A percentile compares a stretch with the other conserved stretches of the same genome.
Conservation (phyloP, 2,888 invertebrate genomes). For the Tinea semifulvella region DNA sequence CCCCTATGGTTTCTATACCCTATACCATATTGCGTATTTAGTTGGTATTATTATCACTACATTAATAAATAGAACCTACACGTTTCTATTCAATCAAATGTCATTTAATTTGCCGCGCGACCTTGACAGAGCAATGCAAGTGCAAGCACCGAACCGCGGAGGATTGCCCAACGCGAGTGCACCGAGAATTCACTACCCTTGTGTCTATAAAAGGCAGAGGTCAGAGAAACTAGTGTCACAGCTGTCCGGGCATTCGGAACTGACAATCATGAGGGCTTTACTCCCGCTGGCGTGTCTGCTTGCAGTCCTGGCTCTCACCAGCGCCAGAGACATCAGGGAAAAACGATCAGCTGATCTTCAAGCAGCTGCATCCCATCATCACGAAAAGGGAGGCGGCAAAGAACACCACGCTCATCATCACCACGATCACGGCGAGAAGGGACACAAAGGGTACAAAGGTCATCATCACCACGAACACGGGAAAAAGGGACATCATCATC, state of each 20-base stretch:
- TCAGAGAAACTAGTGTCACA: conserved; percentile 34
- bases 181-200: conserved; percentile 35
- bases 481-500: conserved; percentile 77
- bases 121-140: conserved; percentile 39
- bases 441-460: conserved; percentile 74
- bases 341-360: conserved; percentile 60
- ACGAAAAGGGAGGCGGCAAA: conserved; percentile 68
- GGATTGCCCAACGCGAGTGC: conserved; percentile 42
- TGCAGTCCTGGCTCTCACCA: conserved; percentile 28
- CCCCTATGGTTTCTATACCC: too few relatives aligned
- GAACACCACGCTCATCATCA: conserved; percentile 72
- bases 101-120: conserved; percentile 21
- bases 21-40: too few relatives aligned
- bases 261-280: conserved; percentile 44
- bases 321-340: conserved; percentile 46
- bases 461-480: conserved; percentile 73
- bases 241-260: conserved; percentile 26
- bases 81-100: conserved; percentile 4
- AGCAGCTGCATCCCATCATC: conserved; percentile 52
- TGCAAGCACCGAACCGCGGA: conserved; percentile 33
- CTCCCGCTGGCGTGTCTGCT: conserved; percentile 47
- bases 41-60: too few relatives aligned
- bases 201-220: conserved; percentile 53
- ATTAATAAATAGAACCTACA: too few relatives aligned
- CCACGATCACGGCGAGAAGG: conserved; percentile 71